Base-by-base conservation (phyloP, 2,797 vertebrate species). In the Anomalospiza imberbis region DNA sequence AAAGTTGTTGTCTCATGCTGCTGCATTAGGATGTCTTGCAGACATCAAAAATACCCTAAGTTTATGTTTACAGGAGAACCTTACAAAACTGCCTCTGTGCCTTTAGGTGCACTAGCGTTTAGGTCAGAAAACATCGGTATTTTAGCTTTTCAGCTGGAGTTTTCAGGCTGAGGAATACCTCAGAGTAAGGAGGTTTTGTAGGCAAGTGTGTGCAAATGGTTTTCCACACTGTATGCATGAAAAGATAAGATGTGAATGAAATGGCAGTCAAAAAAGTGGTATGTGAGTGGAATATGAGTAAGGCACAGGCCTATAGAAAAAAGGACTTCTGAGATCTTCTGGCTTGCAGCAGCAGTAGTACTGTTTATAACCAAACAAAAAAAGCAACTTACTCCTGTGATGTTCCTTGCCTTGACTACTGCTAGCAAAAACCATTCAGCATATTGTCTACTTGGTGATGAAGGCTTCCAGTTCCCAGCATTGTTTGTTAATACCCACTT, bases 161-260 rank as follows among this genome's bases (percentile, higher is more conserved):
- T 32, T 28, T 48, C 57, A 58, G 55, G 20, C 24, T 57, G 28
- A 74, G 34, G 26, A 74, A 28, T 74, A 67, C 16, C 19, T 89
- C 34, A 47, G 19, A 67, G 17, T 54, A 42, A 75, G 36, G 28
- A 54, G 12, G 10, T 60, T 83, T 77, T 21, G 2, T 34, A 16
- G 26, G 16, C 19, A 66, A 63, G 6, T 20, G 29, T 6, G 1
- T 70, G 21, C 36, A 53, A 44, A 31, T 48, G 25, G 10, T 45
- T 47, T 58, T 94, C 48, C 65, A 12, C 32, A 26, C 5, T 58
- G 9, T 36, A 14, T 1, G 0, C 45, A 31, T 0, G 3, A 55
- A 57, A 65, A 60, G 26, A 58, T 58, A 72, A 85, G 57, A 82
- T 6, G 0, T 73, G 50, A 44, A n/a, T 78, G 31, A n/a, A 72